Evolutionary conservation across 2,797 vertebrate species (phyloP), one percentile per base, ranked within the genome.

Genomic region (Gobio occitaniae): DNA sequence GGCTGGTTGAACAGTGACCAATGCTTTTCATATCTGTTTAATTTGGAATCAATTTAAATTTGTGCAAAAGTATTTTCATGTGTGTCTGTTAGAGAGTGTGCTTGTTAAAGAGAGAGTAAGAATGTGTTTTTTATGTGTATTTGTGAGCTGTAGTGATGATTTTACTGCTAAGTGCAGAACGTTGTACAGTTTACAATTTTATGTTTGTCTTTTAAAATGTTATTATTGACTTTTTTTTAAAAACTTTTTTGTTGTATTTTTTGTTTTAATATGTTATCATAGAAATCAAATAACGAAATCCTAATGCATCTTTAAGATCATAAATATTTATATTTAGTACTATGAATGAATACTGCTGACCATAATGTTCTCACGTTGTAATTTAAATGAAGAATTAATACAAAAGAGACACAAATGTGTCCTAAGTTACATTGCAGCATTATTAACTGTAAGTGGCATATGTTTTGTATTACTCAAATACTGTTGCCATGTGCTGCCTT

Each of bases 1-100:
- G 87, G 94, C 94, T 95, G 95, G 94, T 96, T 95, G 95, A 95
- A 89, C 90, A 93, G 93, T 90, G 95, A 95, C 94, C 95, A 95
- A 89, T 59, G 59, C 72, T 87, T 84, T 52, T n/a, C 81, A 82
- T 56, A 77, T 78, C 65, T 59, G 10, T 68, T 83, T 70, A 13
- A 78, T 65, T 79, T 75, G 3, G 10, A 56, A 72, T 78, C 10
- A 4, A 38, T 72, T 52, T 61, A 38, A 83, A 71, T 89, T 13
- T 89, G 56, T 84, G 61, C 75, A 63, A 82, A 65, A 41, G 29
- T 72, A 70, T 88, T 86, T 84, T 61, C 65, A 21, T 83, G 17
- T 54, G n/a, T 63, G 61, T 76, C 44, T 71, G 38, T 72, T 25
- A 52, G n/a, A 79, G 44, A 63, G 80, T 74, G 70, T 87, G 69